A percentile compares a stretch with the other conserved stretches of the same genome.
These are phyloP conservation scores for Ceratosolen fusciceps DNA, from an alignment of 1,140 invertebrate genomes.

Conservation along the genomic window DNA sequence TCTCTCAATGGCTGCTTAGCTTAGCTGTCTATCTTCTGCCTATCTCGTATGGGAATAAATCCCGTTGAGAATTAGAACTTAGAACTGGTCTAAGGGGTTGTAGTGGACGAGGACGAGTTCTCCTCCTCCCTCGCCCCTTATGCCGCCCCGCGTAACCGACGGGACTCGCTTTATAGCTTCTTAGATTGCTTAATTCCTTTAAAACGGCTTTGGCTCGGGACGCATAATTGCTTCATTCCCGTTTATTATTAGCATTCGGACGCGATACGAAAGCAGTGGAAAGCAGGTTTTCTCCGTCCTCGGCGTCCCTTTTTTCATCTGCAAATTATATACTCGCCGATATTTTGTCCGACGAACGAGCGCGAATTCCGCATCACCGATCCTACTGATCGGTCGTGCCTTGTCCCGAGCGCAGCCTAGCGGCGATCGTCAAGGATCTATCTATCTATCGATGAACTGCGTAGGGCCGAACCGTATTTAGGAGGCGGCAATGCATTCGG, in stretches of 20 bases:
- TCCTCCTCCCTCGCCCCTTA: neutral
- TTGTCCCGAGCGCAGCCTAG: too few species aligned
- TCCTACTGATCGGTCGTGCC: too few species aligned
- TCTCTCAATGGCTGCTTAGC: too few species aligned
- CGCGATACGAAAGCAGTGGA: neutral
- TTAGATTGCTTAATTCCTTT: conserved; percentile 23
- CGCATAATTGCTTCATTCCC: conserved; percentile 8
- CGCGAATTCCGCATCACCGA: too few species aligned
- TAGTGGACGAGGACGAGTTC: conserved; percentile 4
- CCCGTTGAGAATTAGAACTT: too few species aligned
- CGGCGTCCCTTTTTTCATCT: neutral
- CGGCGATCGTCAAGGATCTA: too few species aligned
- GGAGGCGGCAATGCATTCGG: too few species aligned
- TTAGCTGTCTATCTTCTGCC: too few species aligned
- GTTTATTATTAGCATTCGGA: neutral
- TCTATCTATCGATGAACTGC: too few species aligned
- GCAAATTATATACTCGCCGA: neutral
- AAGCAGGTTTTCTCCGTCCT: too few species aligned
- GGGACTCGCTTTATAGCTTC: conserved; percentile 12
- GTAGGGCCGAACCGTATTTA: too few species aligned
- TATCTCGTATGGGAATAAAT: conserved; percentile 9
- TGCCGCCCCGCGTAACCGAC: neutral
- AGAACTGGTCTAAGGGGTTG: conserved; percentile 18
- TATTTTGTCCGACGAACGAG: neutral
- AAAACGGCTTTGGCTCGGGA: neutral